Percentiles rank a stretch among this genome's conserved stretches.
These are phyloP conservation scores for Heteractis magnifica DNA, from an alignment of 92 coral and sea anemone species.

Conservation along the genomic window DNA sequence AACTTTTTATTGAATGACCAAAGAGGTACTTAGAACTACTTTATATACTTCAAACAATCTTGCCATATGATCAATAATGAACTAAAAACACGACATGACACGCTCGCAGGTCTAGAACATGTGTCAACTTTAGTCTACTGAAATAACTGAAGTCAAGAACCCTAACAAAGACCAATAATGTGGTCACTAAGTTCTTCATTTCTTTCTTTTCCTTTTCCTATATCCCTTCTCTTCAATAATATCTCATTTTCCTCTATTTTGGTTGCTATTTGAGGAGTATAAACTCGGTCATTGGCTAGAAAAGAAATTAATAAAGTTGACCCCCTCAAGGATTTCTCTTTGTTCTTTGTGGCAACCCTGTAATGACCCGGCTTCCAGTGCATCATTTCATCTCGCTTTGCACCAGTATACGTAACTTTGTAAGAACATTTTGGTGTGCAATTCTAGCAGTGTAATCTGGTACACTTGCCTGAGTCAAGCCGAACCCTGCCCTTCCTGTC, in stretches of 20 bases:
- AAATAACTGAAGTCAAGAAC: neutral
- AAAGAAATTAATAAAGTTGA: no score
- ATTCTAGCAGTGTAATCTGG: constrained; percentile 9
- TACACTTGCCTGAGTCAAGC: neutral
- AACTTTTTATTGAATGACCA: neutral
- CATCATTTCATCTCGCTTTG: neutral
- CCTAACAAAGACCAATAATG: neutral
- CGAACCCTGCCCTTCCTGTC: constrained; percentile 49
- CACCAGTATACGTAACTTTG: neutral
- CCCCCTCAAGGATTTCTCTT: neutral
- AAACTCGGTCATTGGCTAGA: no score
- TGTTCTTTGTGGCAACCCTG: neutral
- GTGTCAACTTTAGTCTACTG: neutral
- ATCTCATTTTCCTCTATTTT: neutral
- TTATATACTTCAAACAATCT: neutral
- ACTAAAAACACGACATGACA: neutral
- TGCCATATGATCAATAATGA: neutral
- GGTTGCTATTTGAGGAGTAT: no score
- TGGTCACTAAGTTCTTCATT: neutral
- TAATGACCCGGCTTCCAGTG: neutral
- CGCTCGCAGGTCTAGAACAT: neutral
- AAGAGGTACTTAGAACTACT: constrained; percentile 5
- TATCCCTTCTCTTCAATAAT: neutral
- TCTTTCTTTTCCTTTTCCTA: neutral
- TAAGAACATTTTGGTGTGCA: neutral